Evolutionary conservation across 2,888 invertebrate species (phyloP).

Genomic region (Ypsolopha scabrella): DNA sequence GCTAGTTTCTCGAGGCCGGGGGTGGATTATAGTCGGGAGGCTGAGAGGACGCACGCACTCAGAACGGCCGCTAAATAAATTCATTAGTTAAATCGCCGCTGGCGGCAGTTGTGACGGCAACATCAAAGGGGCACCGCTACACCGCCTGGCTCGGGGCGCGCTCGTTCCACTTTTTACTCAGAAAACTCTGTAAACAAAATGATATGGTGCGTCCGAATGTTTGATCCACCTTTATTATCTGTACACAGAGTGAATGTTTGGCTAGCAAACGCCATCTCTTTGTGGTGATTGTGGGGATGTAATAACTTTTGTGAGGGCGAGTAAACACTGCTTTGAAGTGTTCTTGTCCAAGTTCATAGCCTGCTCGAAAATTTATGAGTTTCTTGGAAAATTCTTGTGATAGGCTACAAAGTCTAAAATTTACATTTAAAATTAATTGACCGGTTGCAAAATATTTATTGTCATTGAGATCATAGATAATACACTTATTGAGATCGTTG

Average conservation of each 20-base stretch:
- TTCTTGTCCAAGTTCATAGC: neutral
- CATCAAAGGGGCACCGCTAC: conserved; percentile 56
- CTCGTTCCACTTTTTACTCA: conserved; percentile 63
- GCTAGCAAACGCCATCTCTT: conserved; percentile 49
- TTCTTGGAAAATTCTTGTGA: neutral
- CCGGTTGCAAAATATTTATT: neutral
- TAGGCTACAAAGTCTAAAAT: neutral
- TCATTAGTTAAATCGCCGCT: conserved; percentile 71
- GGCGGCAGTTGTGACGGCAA: conserved; percentile 69
- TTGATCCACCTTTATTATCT: conserved; percentile 68
- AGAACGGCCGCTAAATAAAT: conserved; percentile 68
- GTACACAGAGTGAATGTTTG: conserved; percentile 56
- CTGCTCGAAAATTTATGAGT: neutral
- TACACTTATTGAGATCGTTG: neutral
- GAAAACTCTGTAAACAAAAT: conserved; percentile 70
- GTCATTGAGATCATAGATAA: neutral
- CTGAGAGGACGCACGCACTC: conserved; percentile 22
- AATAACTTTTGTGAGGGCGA: conserved; percentile 31
- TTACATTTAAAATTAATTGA: neutral
- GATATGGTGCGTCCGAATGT: conserved; percentile 65
- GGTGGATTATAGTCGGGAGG: conserved; percentile 11
- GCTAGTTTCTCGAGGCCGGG: conserved; percentile 11
- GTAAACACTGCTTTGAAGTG: conserved; percentile 31
- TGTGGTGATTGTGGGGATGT: conserved; percentile 44
- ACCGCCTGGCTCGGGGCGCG: conserved; percentile 57